These are phyloP conservation scores for Salvelinus namaycush DNA, from an alignment of 2,113 vertebrate genomes.

Conservation along the genomic window DNA sequence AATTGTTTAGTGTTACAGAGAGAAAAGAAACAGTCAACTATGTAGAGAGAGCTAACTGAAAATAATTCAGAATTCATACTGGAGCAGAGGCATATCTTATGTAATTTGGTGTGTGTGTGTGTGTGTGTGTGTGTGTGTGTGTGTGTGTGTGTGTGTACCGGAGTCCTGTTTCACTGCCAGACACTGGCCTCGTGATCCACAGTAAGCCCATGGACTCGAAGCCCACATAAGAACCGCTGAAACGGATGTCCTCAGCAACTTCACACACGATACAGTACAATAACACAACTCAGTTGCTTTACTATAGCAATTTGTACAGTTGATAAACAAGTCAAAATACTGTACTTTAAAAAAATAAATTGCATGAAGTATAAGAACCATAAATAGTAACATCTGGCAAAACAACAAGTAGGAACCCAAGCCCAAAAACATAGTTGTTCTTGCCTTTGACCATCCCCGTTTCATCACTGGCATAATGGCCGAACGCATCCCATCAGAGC, in stretches of 20 bases:
- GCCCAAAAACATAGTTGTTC: background rate
- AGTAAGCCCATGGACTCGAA: conserved; percentile 37
- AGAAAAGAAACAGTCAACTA: background rate
- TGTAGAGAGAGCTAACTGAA: too few species aligned
- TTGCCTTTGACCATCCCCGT: background rate
- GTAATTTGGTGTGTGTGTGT: background rate
- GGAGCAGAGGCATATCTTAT: too few species aligned
- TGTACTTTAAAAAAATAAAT: too few species aligned
- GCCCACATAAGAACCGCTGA: conserved; percentile 30
- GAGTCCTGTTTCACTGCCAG: conserved; percentile 29
- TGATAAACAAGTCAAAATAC: background rate
- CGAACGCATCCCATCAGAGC: conserved; percentile 22
- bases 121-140: background rate
- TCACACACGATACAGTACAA: background rate
- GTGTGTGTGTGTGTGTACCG: conserved; percentile 8
- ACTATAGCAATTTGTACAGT: background rate
- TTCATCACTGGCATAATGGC: background rate
- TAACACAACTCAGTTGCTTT: background rate
- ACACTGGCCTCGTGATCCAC: conserved; percentile 34
- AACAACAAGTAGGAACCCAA: too few species aligned
- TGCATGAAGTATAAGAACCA: too few species aligned
- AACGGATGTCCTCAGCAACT: background rate
- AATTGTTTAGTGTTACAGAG: background rate
- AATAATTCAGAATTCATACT: too few species aligned
- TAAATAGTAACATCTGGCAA: too few species aligned